Conservation (phyloP, 2,888 invertebrate species). For the Blastobasis adustella region DNA sequence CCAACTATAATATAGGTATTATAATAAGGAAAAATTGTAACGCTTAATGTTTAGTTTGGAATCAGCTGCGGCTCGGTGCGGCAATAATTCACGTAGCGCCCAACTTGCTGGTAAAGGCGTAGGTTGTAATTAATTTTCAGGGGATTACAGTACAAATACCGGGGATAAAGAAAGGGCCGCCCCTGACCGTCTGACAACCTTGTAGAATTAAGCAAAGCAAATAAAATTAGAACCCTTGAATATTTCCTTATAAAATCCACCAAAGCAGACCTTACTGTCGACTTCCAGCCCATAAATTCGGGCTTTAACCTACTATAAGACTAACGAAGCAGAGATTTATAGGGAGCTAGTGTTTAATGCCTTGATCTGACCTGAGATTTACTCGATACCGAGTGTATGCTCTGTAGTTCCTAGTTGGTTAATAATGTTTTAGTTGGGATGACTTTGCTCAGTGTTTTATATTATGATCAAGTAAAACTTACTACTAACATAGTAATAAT, state of each 20-base stretch:
- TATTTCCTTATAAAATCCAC: conserved; percentile 20
- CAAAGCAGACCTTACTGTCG: neutral
- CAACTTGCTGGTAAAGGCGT: conserved; percentile 33
- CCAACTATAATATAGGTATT: too few relatives aligned
- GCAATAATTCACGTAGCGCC: conserved; percentile 20
- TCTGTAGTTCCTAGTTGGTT: too few relatives aligned
- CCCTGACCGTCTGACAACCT: conserved; percentile 35
- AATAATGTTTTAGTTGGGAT: too few relatives aligned
- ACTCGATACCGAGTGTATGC: too few relatives aligned
- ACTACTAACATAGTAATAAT: too few relatives aligned
- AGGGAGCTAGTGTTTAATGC: neutral
- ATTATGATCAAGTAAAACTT: too few relatives aligned
- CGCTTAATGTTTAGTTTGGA: neutral
- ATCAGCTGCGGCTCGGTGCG: conserved; percentile 3
- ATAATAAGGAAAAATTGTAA: neutral
- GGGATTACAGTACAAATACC: conserved; percentile 64
- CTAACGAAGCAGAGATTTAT: neutral
- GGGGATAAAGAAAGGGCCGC: conserved; percentile 47
- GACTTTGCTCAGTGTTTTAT: too few relatives aligned
- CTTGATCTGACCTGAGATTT: too few relatives aligned
- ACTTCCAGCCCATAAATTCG: neutral
- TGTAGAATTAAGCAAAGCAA: conserved; percentile 46
- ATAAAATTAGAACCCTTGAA: conserved; percentile 28
- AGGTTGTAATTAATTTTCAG: conserved; percentile 63
- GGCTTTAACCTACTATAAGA: neutral